Evolutionary conservation across 2,888 invertebrate species (phyloP), one percentile per base, ranked within the genome.

Genomic region (Parapristionchus giblindavisi): DNA sequence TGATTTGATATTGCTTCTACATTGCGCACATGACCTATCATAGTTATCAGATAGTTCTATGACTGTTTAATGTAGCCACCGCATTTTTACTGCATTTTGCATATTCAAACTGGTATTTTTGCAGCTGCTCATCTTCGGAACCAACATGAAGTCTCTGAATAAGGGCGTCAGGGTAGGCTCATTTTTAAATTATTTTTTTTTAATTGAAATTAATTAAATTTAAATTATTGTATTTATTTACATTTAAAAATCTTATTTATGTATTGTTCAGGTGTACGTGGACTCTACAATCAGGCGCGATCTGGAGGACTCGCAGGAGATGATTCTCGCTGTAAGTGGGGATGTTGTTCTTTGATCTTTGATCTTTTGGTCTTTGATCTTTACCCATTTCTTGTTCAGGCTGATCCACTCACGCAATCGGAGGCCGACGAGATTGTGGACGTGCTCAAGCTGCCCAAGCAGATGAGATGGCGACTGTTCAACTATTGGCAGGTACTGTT

Each of bases 401-500:
- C 77, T 0, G 71, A 38, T 17, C 78, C 82, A 8, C 43, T 84
- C 51, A 70, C 76, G 11, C 75, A 79, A 27, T 72, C 76, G 4
- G 85, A 84, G 48, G 76, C 75, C 0, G 52, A 61, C 2, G 73
- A 70, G 14, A 56, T 80, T 27, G 51, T 68, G 0, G 38, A 70
- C 68, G 76, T 84, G 24, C 77, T 77, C 74, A 77, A 74, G 21
- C 43, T 85, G 2, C 60, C 83, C 0, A 63, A 80, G 71, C 78
- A 77, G 54, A 52, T 76, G 48, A 75, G 85, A 65, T 84, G 85
- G 85, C 75, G 80, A 11, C 78, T 85, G 32, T 82, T 80, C 61
- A 52, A 63, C 24, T 77, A 71, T 54, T 85, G 85, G 84, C 76
- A 77, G 54, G 54, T 51, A 21, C n/a, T n/a, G n/a, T n/a, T n/a